A percentile compares a stretch with the other conserved stretches of the same genome.
phyloP scores from a whole-genome alignment of 2,888 invertebrate genomes.

The Hypsopygia costalis region DNA sequence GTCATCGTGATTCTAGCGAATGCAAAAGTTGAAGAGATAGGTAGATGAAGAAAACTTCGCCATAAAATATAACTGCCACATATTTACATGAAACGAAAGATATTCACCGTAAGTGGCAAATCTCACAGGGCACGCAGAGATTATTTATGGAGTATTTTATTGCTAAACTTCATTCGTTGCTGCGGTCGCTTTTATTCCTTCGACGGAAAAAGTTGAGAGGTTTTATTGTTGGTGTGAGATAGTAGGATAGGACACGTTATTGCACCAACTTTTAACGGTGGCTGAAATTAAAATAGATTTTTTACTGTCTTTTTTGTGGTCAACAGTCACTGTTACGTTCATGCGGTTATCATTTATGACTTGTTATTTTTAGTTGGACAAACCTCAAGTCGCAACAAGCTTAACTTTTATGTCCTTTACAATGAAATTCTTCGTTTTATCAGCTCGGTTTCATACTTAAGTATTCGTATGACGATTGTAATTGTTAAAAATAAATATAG shows the following conservation, averaged over 20 bases:
- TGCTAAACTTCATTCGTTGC: slow-evolving; percentile 77
- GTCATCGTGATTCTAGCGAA: not conserved
- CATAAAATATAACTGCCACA: slow-evolving; percentile 25
- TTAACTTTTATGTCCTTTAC: not conserved
- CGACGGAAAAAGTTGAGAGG: slow-evolving; percentile 73
- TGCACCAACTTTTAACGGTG: slow-evolving; percentile 68
- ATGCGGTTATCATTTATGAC: slow-evolving; percentile 30
- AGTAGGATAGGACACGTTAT: slow-evolving; percentile 62
- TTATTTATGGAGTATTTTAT: slow-evolving; percentile 78
- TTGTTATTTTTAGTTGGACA: slow-evolving; percentile 27
- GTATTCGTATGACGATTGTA: too few species aligned
- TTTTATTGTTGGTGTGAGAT: slow-evolving; percentile 78
- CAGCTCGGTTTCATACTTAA: too few species aligned
- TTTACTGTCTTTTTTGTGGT: slow-evolving; percentile 49
- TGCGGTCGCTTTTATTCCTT: slow-evolving; percentile 77
- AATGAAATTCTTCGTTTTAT: not conserved
- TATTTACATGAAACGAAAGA: slow-evolving; percentile 47
- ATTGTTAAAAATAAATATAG: too few species aligned
- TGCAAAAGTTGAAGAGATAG: not conserved
- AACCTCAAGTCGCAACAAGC: slow-evolving; percentile 10
- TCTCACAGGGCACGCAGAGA: slow-evolving; percentile 65
- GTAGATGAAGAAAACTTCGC: not conserved
- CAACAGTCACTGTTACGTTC: slow-evolving; percentile 22
- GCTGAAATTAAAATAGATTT: slow-evolving; percentile 68
- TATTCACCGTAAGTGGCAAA: slow-evolving; percentile 54